phyloP scores from a whole-genome alignment of 2,113 vertebrate species.

The Crotophaga sulcirostris region DNA sequence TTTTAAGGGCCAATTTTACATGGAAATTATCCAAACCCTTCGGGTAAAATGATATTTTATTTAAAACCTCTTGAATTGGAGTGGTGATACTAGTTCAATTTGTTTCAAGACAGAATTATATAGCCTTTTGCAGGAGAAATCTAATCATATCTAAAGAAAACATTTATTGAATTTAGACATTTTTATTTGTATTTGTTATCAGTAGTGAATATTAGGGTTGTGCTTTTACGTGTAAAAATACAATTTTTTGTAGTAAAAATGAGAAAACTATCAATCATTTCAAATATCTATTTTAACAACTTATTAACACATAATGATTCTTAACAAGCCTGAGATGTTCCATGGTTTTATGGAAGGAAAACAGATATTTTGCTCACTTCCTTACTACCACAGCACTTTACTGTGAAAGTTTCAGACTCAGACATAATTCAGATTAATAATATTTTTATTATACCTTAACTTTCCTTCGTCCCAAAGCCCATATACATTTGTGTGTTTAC shows the following conservation, averaged over 20 bases:
- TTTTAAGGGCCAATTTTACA: slow-evolving; percentile 56
- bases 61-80: slow-evolving; percentile 22
- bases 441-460: neutral
- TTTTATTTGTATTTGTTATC: neutral
- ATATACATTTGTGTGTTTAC: neutral
- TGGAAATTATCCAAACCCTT: slow-evolving; percentile 47
- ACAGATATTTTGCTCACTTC: neutral
- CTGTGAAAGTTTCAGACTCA: neutral
- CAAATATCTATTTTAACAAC: neutral
- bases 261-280: neutral
- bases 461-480: neutral
- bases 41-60: slow-evolving; percentile 56
- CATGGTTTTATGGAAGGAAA: neutral
- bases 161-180: neutral
- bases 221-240: neutral
- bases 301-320: neutral
- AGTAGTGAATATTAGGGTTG: neutral
- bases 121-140: neutral
- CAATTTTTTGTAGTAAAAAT: neutral
- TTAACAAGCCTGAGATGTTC: neutral
- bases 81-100: neutral
- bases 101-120: neutral
- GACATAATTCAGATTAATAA: neutral
- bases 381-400: neutral
- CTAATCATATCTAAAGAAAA: neutral